Evolutionary conservation across 1,140 invertebrate genomes (phyloP).

Genomic region (Dufourea novaeangliae): DNA sequence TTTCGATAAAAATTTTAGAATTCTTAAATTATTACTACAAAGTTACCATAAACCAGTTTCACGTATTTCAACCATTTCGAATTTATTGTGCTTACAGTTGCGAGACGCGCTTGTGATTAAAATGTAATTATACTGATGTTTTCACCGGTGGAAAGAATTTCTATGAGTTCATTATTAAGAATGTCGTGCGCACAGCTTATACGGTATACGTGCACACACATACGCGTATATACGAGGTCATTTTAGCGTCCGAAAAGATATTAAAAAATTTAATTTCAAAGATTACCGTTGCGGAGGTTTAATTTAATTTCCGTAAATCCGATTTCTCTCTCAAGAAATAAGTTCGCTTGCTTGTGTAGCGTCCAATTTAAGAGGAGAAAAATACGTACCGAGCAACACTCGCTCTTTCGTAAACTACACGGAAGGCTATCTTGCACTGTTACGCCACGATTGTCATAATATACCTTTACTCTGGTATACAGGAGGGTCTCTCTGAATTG

Average conservation of each 20-base stretch:
- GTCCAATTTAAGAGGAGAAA: slow-evolving; percentile 30
- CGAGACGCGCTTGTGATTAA: neutral
- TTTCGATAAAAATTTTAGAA: neutral
- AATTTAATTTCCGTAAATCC: slow-evolving; percentile 46
- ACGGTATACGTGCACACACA: neutral
- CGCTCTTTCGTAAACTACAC: neutral
- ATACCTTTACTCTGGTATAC: too few relatives aligned
- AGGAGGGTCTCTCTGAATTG: too few relatives aligned
- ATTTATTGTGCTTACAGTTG: neutral
- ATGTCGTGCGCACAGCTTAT: neutral
- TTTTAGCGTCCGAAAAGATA: neutral
- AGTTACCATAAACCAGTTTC: neutral
- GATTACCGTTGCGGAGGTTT: slow-evolving; percentile 41
- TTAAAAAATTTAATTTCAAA: slow-evolving; percentile 47
- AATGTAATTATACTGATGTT: neutral
- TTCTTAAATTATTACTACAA: too few relatives aligned
- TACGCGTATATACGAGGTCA: neutral
- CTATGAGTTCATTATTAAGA: neutral
- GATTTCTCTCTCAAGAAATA: slow-evolving; percentile 38
- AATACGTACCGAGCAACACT: slow-evolving; percentile 22
- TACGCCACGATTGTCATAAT: neutral
- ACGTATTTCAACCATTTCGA: neutral
- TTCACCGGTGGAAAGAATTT: neutral
- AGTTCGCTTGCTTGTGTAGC: neutral
- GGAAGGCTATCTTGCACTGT: neutral